These are phyloP conservation scores for Himantopus leucocephalus DNA, from an alignment of 2,113 vertebrate genomes.

Conservation along the genomic window DNA sequence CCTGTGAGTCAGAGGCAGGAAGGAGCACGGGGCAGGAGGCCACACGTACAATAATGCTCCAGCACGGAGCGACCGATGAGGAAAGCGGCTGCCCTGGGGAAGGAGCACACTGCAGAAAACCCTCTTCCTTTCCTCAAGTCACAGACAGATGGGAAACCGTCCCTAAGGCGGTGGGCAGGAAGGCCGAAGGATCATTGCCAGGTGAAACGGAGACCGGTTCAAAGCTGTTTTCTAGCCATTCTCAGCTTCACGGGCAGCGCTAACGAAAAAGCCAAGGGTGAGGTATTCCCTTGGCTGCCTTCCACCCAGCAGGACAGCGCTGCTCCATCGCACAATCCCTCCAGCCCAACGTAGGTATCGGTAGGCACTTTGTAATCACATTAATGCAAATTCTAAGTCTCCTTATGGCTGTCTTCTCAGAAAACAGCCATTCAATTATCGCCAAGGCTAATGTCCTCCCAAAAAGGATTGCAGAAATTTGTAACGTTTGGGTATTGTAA, in stretches of 20 bases:
- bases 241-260: background rate
- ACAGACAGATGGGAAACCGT: background rate
- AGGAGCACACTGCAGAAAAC: background rate
- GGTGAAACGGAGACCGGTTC: background rate
- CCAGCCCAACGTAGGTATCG: fast-evolving
- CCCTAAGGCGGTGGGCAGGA: background rate
- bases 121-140: background rate
- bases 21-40: background rate
- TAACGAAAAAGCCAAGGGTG: background rate
- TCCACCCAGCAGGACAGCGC: background rate
- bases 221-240: background rate
- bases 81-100: background rate
- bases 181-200: background rate
- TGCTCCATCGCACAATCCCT: background rate
- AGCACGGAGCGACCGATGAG: fast-evolving
- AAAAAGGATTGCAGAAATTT: background rate
- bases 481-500: background rate
- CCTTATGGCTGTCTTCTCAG: background rate
- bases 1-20: background rate
- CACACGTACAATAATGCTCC: background rate
- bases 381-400: background rate
- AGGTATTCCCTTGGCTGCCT: background rate
- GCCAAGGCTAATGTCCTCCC: background rate
- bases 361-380: background rate
- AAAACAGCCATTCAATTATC: background rate